phyloP scores from a whole-genome alignment of 1,140 invertebrate genomes.

The Tetragnatha versicolor region DNA sequence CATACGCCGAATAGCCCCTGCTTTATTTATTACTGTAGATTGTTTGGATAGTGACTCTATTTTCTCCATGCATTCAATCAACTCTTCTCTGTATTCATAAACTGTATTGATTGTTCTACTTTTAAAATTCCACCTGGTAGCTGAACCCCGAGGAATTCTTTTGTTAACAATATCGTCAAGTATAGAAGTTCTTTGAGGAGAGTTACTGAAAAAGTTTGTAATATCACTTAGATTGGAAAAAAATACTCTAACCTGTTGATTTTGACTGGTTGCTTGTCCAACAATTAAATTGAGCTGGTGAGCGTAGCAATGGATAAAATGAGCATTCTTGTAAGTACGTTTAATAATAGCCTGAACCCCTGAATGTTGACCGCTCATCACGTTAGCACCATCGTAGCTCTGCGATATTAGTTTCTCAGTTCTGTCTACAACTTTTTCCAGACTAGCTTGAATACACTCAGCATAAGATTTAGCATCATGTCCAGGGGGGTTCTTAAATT shows the following conservation, averaged over 20 bases:
- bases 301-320: conserved; percentile 5
- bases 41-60: background rate
- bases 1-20: background rate
- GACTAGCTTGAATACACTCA: too few relatives aligned
- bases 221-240: background rate
- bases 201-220: background rate
- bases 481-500: too few relatives aligned
- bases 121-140: background rate
- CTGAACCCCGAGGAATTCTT: too few relatives aligned
- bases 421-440: too few relatives aligned
- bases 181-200: background rate
- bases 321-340: background rate
- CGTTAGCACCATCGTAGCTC: background rate
- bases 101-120: background rate
- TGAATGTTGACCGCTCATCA: background rate
- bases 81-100: background rate
- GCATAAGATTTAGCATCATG: too few relatives aligned
- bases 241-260: background rate
- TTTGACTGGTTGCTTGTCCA: background rate
- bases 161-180: background rate
- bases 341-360: background rate
- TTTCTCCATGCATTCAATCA: background rate
- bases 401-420: background rate
- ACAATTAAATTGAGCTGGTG: background rate
- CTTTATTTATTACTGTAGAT: background rate